Evolutionary conservation across 2,113 vertebrate genomes (phyloP), one percentile per base, ranked within the genome.

Genomic region (Neotragus pygmaeus): DNA sequence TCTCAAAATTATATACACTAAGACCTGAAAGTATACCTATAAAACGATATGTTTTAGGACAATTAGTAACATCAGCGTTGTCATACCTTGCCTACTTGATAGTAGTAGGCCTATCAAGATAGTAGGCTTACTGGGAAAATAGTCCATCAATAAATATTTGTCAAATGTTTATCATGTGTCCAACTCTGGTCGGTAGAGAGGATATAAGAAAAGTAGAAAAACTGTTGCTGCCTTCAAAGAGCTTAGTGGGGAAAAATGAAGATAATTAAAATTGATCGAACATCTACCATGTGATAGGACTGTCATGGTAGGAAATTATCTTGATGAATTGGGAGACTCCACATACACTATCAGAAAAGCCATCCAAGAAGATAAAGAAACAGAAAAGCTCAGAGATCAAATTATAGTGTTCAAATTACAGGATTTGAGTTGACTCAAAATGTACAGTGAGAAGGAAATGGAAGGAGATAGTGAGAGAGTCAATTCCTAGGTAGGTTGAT

Each of bases 181-280:
- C 39, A 88, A 93, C 21, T 88, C 60, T 93, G 16, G 45, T 75
- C 93, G 36, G 66, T 86, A 73, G 47, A 64, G 43, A 94, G 10
- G 13, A 91, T 25, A 82, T 66, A 53, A 43, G 30, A 80, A 95
- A 96, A 45, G 4, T 81, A 73, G 7, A 94, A 94, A 96, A 84
- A 28, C 0, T 33, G 43, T 75, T 87, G 27, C 51, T 87, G 8
- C 30, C 27, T 49, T 95, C 49, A 60, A 53, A 97, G 80, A 95
- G 21, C 49, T 91, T 66, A 89, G 10, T 60, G n/a, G 83, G 83
- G 28, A 28, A 83, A 60, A 75, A 60, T 47, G 17, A 88, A 81
- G 25, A n/a, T 92, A 92, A 87, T 78, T 94, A 90, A 66, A 77
- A 97, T 81, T 90, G 91, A 96, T 39, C 28, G n/a, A 88, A 93